Conservation (phyloP, 2,888 invertebrate species). For the Hydriomena furcata region DNA sequence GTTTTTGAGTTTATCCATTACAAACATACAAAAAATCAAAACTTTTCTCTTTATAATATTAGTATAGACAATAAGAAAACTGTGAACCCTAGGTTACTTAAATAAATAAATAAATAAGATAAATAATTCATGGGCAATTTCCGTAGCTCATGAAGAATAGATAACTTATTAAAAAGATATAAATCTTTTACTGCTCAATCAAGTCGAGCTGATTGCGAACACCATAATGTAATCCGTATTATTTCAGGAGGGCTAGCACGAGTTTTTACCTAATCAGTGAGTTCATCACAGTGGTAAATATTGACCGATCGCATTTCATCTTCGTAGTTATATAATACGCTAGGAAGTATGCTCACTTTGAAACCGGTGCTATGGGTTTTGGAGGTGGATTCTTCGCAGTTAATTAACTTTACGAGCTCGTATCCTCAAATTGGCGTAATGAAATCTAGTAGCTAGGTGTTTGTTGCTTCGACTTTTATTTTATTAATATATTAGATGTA, state of each 20-base stretch:
- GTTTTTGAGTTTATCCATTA: too few species aligned
- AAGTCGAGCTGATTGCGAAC: constrained; percentile 22
- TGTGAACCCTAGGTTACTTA: too few species aligned
- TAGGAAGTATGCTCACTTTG: too few species aligned
- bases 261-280: too few species aligned
- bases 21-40: too few species aligned
- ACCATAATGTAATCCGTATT: constrained; percentile 38
- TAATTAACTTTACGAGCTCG: constrained; percentile 46
- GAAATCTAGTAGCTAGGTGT: constrained; percentile 15
- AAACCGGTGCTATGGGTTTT: background rate
- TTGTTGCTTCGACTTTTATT: background rate
- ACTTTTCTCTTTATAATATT: too few species aligned
- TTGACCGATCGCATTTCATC: too few species aligned
- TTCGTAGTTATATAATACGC: too few species aligned
- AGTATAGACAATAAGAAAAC: too few species aligned
- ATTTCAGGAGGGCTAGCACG: constrained; percentile 29
- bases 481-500: background rate
- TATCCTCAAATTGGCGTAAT: constrained; percentile 32
- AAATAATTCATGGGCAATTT: too few species aligned
- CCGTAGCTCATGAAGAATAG: background rate
- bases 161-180: constrained; percentile 4
- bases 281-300: too few species aligned
- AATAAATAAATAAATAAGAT: too few species aligned
- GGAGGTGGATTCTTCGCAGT: constrained; percentile 43
- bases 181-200: constrained; percentile 34